Conservation (phyloP, 1,140 invertebrate species). For the Drosophila willistoni region DNA sequence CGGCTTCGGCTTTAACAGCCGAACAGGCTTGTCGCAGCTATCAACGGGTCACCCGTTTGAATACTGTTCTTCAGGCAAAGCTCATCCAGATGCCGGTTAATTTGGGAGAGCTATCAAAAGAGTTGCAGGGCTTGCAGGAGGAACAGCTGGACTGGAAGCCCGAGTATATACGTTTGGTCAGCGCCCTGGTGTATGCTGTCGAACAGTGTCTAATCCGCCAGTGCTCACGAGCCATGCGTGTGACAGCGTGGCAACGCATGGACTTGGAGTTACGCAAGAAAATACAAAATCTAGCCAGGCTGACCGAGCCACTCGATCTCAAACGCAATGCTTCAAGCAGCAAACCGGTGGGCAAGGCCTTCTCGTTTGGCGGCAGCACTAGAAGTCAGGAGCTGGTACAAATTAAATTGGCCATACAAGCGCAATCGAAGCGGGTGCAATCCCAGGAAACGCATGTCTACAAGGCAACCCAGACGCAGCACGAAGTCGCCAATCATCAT, state of each 20-base stretch:
- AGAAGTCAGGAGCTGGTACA: conserved; percentile 85
- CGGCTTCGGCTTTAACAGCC: conserved; percentile 86
- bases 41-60: conserved; percentile 81
- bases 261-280: conserved; percentile 85
- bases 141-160: conserved; percentile 83
- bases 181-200: conserved; percentile 84
- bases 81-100: conserved; percentile 78
- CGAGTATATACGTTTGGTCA: conserved; percentile 80
- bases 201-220: conserved; percentile 87
- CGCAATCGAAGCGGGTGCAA: conserved; percentile 82
- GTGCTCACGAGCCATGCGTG: conserved; percentile 86
- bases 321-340: conserved; percentile 52
- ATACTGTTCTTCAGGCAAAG: conserved; percentile 77
- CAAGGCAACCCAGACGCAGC: conserved; percentile 73
- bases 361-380: conserved; percentile 74
- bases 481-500: conserved; percentile 43
- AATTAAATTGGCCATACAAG: conserved; percentile 86
- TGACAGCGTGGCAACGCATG: conserved; percentile 87
- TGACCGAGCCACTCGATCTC: conserved; percentile 80
- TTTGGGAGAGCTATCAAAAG: conserved; percentile 72
- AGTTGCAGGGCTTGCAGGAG: conserved; percentile 75
- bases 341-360: conserved; percentile 71
- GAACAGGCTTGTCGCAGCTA: conserved; percentile 90
- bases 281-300: conserved; percentile 86
- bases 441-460: conserved; percentile 73